Percentiles rank a stretch among this genome's conserved stretches.
These are phyloP conservation scores for Pristionchus maxplancki DNA, from an alignment of 2,888 invertebrate species.

Conservation along the genomic window DNA sequence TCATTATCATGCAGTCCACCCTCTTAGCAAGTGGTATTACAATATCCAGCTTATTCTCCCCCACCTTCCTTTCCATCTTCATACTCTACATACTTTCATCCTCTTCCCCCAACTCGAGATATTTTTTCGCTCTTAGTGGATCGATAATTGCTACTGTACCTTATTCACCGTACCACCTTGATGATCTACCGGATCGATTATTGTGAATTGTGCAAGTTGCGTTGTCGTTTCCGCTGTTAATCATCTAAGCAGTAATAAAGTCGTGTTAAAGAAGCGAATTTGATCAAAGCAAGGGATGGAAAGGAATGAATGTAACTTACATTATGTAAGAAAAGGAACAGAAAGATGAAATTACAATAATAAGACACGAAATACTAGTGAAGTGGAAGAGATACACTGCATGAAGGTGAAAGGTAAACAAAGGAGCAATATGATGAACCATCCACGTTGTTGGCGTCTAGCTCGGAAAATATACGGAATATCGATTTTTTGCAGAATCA, in stretches of 20 bases:
- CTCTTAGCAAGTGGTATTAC: conserved; percentile 20
- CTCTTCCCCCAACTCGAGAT: not conserved
- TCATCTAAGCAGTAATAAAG: conserved; percentile 31
- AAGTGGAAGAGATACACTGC: no score
- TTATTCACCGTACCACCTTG: not conserved
- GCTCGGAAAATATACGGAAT: no score
- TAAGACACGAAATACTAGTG: no score
- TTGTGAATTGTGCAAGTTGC: conserved; percentile 1
- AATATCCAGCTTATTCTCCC: conserved; percentile 12
- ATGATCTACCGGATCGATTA: not conserved
- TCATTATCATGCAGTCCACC: not conserved
- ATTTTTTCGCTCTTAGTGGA: not conserved
- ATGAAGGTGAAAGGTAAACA: no score
- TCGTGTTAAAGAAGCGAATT: not conserved
- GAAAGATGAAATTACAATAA: no score
- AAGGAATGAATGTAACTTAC: not conserved
- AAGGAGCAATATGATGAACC: no score
- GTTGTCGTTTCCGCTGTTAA: not conserved
- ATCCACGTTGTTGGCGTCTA: no score
- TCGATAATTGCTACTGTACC: not conserved
- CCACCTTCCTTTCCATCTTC: not conserved
- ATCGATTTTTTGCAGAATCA: no score
- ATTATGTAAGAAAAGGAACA: no score
- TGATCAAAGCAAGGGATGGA: not conserved
- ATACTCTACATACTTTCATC: conserved; percentile 7